Conservation (phyloP, 35 echinoderm and acorn worm genomes). For the Nesometra sesokonis region DNA sequence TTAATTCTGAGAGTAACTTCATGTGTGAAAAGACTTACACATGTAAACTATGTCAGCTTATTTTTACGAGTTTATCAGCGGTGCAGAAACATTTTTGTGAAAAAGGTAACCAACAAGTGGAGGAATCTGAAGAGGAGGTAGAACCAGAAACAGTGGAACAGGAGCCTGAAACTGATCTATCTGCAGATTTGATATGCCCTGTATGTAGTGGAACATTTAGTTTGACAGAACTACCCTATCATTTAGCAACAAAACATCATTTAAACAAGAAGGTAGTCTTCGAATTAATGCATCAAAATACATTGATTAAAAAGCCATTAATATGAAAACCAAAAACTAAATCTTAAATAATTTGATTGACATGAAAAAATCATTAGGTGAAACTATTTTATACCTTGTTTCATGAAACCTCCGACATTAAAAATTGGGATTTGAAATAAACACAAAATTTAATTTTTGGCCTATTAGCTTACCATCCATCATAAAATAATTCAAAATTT, state of each 20-base stretch:
- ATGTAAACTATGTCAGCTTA: not conserved
- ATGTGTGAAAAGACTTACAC: not conserved
- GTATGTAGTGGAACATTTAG: not conserved
- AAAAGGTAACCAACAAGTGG: not conserved
- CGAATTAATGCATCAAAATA: not conserved
- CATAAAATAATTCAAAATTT: no score
- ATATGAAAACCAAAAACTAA: no score
- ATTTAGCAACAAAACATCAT: not conserved
- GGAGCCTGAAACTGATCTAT: not conserved
- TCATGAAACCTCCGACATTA: no score
- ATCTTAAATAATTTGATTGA: no score
- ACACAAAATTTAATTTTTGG: no score
- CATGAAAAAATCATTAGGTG: no score
- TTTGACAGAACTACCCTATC: not conserved
- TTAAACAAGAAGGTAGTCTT: not conserved
- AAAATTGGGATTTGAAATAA: no score
- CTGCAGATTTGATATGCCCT: not conserved
- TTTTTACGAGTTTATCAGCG: not conserved
- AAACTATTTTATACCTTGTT: no score
- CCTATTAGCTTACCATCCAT: no score
- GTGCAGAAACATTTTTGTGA: not conserved
- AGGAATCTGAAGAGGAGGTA: not conserved
- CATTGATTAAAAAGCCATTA: not conserved
- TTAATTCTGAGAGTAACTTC: not conserved
- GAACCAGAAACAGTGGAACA: not conserved